Base-by-base conservation (phyloP, 35 echinoderm and acorn worm genomes). In the Apostichopus japonicus region DNA sequence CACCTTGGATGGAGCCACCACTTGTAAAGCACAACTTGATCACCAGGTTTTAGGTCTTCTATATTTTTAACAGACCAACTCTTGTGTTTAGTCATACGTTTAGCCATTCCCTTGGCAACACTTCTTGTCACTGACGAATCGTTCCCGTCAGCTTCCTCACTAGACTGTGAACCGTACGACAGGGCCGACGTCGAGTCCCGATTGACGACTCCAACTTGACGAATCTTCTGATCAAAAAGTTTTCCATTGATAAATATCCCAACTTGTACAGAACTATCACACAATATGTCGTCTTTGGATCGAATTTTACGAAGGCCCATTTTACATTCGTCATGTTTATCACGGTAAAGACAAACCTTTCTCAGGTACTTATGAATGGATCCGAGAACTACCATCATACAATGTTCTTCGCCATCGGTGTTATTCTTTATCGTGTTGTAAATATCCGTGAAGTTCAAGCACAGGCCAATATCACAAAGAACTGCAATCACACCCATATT, bases 1-100 rank as follows among this genome's bases (percentile, higher is more conserved):
- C 79, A 82, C n/a, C 79, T 10, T 17, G 79, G 79, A 24, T 82
- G 79, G 9, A 82, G 54, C 13, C 14, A 82, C 79, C 79, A 82
- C n/a, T 54, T 82, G n/a, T 52, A 56, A 24, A 82, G 15, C 6
- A 82, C 79, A 24, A 82, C 23, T 6, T 82, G 79, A 82, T 82
- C 79, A 52, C 79, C 79, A 53, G 11, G 44, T 16, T 54, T 54
- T 51, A 82, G 11, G 54, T 82, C n/a, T 15, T 24, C 6, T 52
- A 82, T 51, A 9, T 33, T 19, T 24, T 6, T 5, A 82, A 82
- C 79, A 16, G 22, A 24, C 54, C 15, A 9, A 9, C 54, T 56
- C 8, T 2, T 17, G 79, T 82, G 79, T 5, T 54, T 24, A 8
- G 5, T 6, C 8, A 56, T 44, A n/a, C 1, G 2, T 44, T 52